Evolutionary conservation across 2,113 vertebrate species (phyloP).

Genomic region (Siphamia tubifer): DNA sequence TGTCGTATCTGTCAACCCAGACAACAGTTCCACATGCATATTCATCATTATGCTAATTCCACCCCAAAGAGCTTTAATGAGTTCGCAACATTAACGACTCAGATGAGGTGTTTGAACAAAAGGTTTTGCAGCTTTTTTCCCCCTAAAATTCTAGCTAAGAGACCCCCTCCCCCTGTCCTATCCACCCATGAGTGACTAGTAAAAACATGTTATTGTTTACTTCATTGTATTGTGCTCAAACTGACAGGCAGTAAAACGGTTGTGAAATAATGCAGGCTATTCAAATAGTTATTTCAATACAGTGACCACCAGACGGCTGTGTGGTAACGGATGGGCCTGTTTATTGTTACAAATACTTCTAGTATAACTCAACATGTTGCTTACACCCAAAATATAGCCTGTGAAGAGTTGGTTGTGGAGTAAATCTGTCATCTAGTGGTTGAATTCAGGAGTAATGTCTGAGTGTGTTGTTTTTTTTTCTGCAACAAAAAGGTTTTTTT

Average conservation of each 20-base stretch:
- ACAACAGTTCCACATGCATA: slow-evolving; percentile 64
- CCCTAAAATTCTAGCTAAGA: not conserved
- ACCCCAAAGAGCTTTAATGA: slow-evolving; percentile 48
- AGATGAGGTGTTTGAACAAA: slow-evolving; percentile 48
- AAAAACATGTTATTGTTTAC: not conserved
- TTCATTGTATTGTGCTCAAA: not conserved
- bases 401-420: not conserved
- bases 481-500: no score
- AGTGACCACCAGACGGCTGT: slow-evolving; percentile 3
- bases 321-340: not conserved
- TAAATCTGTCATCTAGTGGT: slow-evolving; percentile 48
- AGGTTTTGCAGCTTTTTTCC: slow-evolving; percentile 26
- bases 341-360: slow-evolving; percentile 5
- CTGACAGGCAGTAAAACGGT: not conserved
- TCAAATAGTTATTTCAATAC: not conserved
- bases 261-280: not conserved
- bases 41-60: slow-evolving; percentile 57
- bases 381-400: not conserved
- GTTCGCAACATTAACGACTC: slow-evolving; percentile 55
- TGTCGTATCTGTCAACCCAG: slow-evolving; percentile 60
- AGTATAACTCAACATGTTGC: not conserved
- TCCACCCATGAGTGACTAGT: no score
- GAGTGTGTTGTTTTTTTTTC: no score
- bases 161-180: slow-evolving; percentile 12
- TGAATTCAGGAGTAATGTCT: not conserved